Evolutionary conservation across 2,797 vertebrate species (phyloP), one percentile per base, ranked within the genome.

Genomic region (Neopelma chrysocephalum): DNA sequence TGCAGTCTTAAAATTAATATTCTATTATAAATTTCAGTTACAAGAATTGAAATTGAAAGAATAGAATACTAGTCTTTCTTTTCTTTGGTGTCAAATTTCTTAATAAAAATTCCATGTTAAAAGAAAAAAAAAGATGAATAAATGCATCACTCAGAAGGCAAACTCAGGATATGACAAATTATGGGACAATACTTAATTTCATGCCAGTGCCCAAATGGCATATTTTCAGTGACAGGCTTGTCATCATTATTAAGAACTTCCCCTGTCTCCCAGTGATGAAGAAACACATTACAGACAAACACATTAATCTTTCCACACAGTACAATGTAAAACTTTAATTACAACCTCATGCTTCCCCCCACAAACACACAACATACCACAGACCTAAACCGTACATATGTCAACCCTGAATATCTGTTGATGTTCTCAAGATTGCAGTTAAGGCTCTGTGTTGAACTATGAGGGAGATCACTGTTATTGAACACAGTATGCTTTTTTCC

Each of bases 281-380:
- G 96, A 96, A 96, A 96, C 94, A 91, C 82, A 72, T 91, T 94
- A 93, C 94, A 96, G 96, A 93, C 89, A 96, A 95, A 95, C 80
- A 91, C 94, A 97, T 97, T 96, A 96, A 97, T 97, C 94, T 97
- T 96, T 94, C 96, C 73, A 76, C 96, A 93, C 51, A 94, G 85
- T 90, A 96, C 89, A 95, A 94, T 89, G 91, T 93, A 95, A 96
- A 94, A 95, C 87, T 73, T 96, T 96, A 97, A 97, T 96, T 94
- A 91, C 82, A 96, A 96, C 96, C 96, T 96, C 91, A 96, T 96
- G 96, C 82, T 91, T 96, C 40, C 47, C 66, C 91, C 91, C 61
- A 66, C 94, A 96, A 95, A 94, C 66, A 91, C 72, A 88, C 87
- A 96, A 87, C 84, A 92, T n/a, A 78, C 58, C 87, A 78, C 91